These are phyloP conservation scores for Oreotragus oreotragus DNA, from an alignment of 2,113 vertebrate genomes.

Conservation along the genomic window DNA sequence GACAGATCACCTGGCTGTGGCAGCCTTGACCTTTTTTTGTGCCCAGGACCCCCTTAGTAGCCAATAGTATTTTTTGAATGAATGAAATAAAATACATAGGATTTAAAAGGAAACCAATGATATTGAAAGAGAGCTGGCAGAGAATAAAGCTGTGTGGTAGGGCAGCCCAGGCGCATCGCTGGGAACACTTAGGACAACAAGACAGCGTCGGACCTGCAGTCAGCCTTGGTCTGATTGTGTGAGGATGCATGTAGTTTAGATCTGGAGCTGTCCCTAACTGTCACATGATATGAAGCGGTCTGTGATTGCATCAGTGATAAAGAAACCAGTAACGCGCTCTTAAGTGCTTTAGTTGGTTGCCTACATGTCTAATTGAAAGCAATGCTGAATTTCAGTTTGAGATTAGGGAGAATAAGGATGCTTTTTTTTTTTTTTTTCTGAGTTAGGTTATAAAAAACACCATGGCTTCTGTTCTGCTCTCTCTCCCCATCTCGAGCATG, in stretches of 20 bases:
- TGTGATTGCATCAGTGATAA: neutral
- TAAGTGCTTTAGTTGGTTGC: neutral
- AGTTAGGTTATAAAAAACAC: neutral
- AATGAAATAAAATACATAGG: neutral
- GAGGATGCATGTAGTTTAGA: too few relatives aligned
- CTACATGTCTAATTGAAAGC: neutral
- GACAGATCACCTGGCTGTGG: neutral
- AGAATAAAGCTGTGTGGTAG: too few relatives aligned
- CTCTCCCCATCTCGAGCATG: accelerated
- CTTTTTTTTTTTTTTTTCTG: neutral
- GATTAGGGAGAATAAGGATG: neutral
- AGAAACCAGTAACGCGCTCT: too few relatives aligned
- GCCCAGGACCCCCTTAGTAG: too few relatives aligned
- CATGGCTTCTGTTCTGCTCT: neutral
- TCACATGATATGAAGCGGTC: neutral
- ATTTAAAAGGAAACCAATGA: neutral
- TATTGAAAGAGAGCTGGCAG: neutral
- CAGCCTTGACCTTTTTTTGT: neutral
- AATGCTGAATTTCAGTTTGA: neutral
- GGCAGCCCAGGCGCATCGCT: accelerated
- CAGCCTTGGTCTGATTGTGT: neutral
- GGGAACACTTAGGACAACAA: neutral
- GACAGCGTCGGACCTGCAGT: neutral
- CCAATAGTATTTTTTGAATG: neutral
- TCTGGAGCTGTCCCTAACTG: neutral